Evolutionary conservation across 2,113 vertebrate species (phyloP), one percentile per base, ranked within the genome.

Genomic region (Aspiorhynchus laticeps): DNA sequence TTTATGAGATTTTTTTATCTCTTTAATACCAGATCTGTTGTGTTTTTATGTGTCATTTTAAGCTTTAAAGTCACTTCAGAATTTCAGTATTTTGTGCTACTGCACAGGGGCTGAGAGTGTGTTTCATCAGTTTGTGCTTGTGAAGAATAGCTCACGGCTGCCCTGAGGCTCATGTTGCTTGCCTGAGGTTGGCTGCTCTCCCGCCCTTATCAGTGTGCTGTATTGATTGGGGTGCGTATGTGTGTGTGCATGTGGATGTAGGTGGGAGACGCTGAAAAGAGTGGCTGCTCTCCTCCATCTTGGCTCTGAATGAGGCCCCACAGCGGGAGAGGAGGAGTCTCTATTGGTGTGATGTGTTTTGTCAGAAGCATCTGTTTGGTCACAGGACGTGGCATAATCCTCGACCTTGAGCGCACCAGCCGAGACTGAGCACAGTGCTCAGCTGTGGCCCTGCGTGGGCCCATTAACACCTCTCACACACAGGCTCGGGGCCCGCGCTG

Each of bases 381-480:
- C 86, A 88, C 90, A 90, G 75, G 88, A 87, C 85, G 87, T 87
- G 63, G 88, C 41, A 71, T 89, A 90, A 90, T 91, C 89, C 80
- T 87, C 80, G 61, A 90, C 88, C 88, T 85, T 67, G 79, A 89
- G 71, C 43, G 63, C 82, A 77, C 74, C 83, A 83, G 85, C 71
- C 82, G 48, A 26, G 84, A 36, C 87, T 83, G 80, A 88, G 83
- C 88, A 53, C 56, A 82, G 80, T 85, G 83, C 85, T 91, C 89
- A 89, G 88, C 90, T 92, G 88, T 90, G 87, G 85, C 69, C 85
- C 90, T 77, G 83, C 80, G 53, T 69, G 85, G 86, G 88, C 90
- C 90, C 89, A 91, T 92, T 91, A 90, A 90, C 91, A 90, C 90
- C 85, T 88, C 85, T 83, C 90, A 69, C 86, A 84, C 80, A 80